phyloP scores from a whole-genome alignment of 2,113 vertebrate species.

The Nansenia antarctica region DNA sequence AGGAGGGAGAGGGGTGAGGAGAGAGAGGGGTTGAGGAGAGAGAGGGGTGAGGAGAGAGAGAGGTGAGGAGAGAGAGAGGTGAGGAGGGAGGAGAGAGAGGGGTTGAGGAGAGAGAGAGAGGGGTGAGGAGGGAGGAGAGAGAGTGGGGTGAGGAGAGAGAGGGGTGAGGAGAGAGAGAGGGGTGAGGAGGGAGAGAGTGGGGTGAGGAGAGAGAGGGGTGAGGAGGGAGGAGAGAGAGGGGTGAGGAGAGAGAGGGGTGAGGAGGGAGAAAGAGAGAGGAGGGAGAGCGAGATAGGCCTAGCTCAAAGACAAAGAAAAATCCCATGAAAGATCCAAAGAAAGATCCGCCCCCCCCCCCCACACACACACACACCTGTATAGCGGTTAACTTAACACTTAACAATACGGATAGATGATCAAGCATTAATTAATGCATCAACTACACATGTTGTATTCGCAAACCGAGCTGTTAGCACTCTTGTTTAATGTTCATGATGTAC shows the following conservation, averaged over 20 bases:
- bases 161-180: background rate
- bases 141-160: background rate
- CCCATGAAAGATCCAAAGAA: slow-evolving; percentile 3
- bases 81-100: slow-evolving; percentile 10
- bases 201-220: background rate
- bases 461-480: no score
- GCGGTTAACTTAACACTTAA: background rate
- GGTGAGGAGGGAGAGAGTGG: background rate
- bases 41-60: background rate
- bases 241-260: background rate
- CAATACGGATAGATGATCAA: no score
- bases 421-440: no score
- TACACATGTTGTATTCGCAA: no score
- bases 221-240: background rate
- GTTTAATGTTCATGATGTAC: no score
- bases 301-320: background rate
- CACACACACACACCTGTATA: background rate
- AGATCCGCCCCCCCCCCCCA: slow-evolving; percentile 30
- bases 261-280: background rate
- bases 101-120: background rate
- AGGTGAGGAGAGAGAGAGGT: background rate
- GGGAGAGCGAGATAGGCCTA: no score
- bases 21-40: background rate
- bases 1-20: background rate
- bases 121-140: background rate